Base-by-base conservation (phyloP, 37 sponge, comb jelly and placozoan species). In the Bolinopsis microptera region DNA sequence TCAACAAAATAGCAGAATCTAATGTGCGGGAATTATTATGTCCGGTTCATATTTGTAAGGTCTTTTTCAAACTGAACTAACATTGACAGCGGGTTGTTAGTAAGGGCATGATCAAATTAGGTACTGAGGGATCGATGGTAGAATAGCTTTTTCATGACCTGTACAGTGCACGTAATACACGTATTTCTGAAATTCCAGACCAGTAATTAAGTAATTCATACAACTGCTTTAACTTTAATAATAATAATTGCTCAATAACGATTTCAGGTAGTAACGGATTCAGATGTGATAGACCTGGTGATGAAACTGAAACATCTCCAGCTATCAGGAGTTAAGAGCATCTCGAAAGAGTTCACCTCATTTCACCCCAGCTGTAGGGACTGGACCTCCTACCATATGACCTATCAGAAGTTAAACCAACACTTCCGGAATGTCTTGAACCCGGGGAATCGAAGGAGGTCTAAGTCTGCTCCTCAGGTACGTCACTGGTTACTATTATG, bases 301-400 rank as follows among this genome's bases (percentile, higher is more conserved):
- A n/a, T 0, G 61, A 86, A 86, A 38, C 26, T 86, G 2, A 13
- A 38, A n/a, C 90, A 86, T 23, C 90, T 86, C 48, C 90, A 86
- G 61, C 36, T 39, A 41, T 39, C 90, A 5, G 90, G 90, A 24
- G 90, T 86, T 2, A 86, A 86, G 90, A 86, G 35, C 61, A 86
- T 86, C 35, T 35, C 90, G 0, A 38, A 40, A 34, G 90, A 86
- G 90, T 86, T 86, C 90, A 22, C 41, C 22, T 16, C 41, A 27
- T 86, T 86, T 48, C 61, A 86, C 61, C 90, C 90, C 16, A 38
- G 39, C 36, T 86, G 61, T 39, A 86, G n/a, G 0, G 90, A 86
- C 30, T 86, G 90, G 90, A 86, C 90, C 35, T 41, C 61, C 30
- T 86, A 41, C 61, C 90, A 86, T 48, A 86, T 86, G 90, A 86